These are phyloP conservation scores for Aporophyla nigra DNA, from an alignment of 2,888 invertebrate genomes.

Conservation along the genomic window DNA sequence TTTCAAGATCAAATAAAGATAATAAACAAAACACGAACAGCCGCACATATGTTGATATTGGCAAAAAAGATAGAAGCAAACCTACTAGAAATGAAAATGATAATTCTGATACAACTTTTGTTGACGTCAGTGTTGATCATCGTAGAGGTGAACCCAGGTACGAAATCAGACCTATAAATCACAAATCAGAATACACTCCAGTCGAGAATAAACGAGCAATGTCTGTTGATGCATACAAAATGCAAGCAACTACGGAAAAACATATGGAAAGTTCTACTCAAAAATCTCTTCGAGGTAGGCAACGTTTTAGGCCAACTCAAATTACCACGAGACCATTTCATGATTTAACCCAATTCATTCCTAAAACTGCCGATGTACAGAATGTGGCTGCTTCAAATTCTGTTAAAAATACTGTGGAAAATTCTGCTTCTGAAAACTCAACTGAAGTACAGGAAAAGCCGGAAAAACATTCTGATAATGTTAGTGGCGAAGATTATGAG, in stretches of 20 bases:
- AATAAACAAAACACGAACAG: conserved; percentile 75
- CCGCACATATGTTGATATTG: conserved; percentile 83
- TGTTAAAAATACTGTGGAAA: conserved; percentile 68
- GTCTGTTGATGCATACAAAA: conserved; percentile 79
- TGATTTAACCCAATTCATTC: conserved; percentile 74
- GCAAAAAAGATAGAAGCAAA: conserved; percentile 80
- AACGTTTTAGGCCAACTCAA: conserved; percentile 57
- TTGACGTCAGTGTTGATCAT: conserved; percentile 81
- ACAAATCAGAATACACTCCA: conserved; percentile 81
- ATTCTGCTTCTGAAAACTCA: conserved; percentile 55
- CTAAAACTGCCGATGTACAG: conserved; percentile 70
- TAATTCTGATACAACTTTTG: conserved; percentile 71
- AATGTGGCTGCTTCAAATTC: conserved; percentile 77
- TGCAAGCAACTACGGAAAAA: conserved; percentile 66
- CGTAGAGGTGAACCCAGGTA: conserved; percentile 87
- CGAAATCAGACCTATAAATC: conserved; percentile 81
- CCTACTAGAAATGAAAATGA: conserved; percentile 64
- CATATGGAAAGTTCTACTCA: conserved; percentile 48
- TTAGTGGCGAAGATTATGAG: conserved; percentile 70
- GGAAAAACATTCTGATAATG: conserved; percentile 62
- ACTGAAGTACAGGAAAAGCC: conserved; percentile 10
- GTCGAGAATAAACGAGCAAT: conserved; percentile 81
- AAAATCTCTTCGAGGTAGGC: conserved; percentile 48
- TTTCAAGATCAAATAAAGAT: conserved; percentile 74
- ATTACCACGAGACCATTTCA: conserved; percentile 69